A percentile compares a stretch with the other conserved stretches of the same genome.
phyloP scores from a whole-genome alignment of 2,888 invertebrate species.

The Dolichopus griseipennis region DNA sequence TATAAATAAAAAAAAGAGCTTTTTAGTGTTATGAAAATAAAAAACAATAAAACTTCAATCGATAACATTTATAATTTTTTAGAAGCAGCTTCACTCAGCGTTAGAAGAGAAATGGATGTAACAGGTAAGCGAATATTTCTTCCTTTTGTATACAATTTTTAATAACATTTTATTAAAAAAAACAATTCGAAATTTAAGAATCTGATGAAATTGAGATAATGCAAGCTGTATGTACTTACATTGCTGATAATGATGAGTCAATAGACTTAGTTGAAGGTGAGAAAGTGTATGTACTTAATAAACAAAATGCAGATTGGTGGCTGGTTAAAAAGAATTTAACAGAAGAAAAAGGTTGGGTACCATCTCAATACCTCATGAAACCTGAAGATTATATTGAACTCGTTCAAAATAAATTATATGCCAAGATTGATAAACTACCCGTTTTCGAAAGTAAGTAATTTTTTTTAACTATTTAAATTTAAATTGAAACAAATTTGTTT shows the following conservation, averaged over 20 bases:
- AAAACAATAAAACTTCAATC: not conserved
- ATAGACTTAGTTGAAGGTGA: slow-evolving; percentile 86
- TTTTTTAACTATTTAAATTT: not conserved
- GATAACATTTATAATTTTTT: not conserved
- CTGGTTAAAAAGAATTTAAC: slow-evolving; percentile 81
- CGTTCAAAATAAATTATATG: slow-evolving; percentile 78
- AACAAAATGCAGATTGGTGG: slow-evolving; percentile 87
- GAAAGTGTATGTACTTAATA: slow-evolving; percentile 72
- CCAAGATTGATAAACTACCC: slow-evolving; percentile 84
- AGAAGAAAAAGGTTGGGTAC: slow-evolving; percentile 90
- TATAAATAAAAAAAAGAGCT: not conserved
- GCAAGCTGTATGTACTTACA: slow-evolving; percentile 75
- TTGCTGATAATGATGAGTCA: slow-evolving; percentile 79
- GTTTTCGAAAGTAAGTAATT: slow-evolving; percentile 77
- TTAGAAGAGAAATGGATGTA: not conserved
- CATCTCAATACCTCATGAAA: slow-evolving; percentile 77
- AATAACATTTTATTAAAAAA: slow-evolving; percentile 18
- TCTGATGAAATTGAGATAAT: slow-evolving; percentile 61
- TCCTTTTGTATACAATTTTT: not conserved
- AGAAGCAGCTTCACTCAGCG: not conserved
- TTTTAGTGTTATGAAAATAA: not conserved
- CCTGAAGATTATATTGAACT: slow-evolving; percentile 71
- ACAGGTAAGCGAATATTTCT: not conserved
- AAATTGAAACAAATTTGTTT: not conserved
- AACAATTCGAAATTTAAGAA: slow-evolving; percentile 27